These are phyloP conservation scores for Mallotus villosus DNA, from an alignment of 2,797 vertebrate species.

Conservation along the genomic window DNA sequence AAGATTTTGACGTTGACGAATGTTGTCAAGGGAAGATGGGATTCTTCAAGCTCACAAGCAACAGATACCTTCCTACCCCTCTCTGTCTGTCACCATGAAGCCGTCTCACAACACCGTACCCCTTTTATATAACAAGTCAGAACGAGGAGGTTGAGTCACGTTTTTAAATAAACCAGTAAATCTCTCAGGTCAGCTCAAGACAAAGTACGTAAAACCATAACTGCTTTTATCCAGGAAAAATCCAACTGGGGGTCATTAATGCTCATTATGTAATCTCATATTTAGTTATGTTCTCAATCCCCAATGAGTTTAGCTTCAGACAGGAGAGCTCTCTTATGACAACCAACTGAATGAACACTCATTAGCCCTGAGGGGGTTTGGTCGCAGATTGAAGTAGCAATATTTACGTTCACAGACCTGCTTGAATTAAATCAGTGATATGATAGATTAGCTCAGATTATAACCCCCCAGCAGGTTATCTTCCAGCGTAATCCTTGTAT, in stretches of 20 bases:
- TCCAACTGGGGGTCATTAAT: neutral
- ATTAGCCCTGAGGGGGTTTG: neutral
- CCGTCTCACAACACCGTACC: neutral
- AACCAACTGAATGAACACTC: neutral
- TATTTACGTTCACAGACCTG: neutral
- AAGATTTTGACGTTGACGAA: too few relatives aligned
- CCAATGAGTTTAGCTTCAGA: neutral
- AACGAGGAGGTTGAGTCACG: neutral
- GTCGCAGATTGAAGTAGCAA: neutral
- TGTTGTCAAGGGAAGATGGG: too few relatives aligned
- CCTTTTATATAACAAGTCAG: neutral
- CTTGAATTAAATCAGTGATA: neutral
- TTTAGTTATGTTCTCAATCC: too few relatives aligned
- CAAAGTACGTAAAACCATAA: too few relatives aligned
- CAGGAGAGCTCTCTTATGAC: too few relatives aligned
- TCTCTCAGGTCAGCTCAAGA: too few relatives aligned
- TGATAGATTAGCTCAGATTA: neutral
- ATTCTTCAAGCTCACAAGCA: too few relatives aligned
- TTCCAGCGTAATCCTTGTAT: neutral
- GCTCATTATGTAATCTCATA: neutral
- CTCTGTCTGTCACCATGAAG: neutral
- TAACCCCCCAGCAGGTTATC: neutral
- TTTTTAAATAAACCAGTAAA: neutral
- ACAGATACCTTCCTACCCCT: neutral
- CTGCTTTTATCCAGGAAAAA: too few relatives aligned